Percentiles rank a stretch among this genome's conserved stretches.
Evolutionary conservation across 2,888 invertebrate genomes (phyloP).

Genomic region (Cyclophora punctaria): DNA sequence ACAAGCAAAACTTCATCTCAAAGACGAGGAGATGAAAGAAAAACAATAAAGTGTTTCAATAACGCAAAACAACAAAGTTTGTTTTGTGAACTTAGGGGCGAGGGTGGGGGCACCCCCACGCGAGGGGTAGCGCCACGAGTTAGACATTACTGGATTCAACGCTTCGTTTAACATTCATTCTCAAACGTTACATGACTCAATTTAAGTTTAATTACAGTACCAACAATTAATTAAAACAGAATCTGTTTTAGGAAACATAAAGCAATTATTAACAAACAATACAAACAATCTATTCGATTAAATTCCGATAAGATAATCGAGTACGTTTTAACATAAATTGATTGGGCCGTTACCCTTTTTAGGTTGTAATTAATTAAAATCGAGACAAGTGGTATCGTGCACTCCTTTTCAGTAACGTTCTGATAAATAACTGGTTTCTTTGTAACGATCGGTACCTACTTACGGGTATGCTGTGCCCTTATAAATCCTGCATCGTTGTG

Average conservation of each 20-base stretch:
- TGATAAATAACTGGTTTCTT: constrained; percentile 42
- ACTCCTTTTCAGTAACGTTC: constrained; percentile 27
- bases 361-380: constrained; percentile 41
- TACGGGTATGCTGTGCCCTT: constrained; percentile 41
- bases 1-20: constrained; percentile 36
- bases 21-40: constrained; percentile 59
- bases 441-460: constrained; percentile 23
- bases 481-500: constrained; percentile 50
- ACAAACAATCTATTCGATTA: constrained; percentile 24
- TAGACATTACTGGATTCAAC: constrained; percentile 29
- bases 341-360: constrained; percentile 35
- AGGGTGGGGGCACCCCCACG: constrained; percentile 20
- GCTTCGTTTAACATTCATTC: constrained; percentile 31
- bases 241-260: no score
- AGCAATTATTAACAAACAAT: no score
- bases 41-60: constrained; percentile 69
- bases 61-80: constrained; percentile 65
- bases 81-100: constrained; percentile 48
- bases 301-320: constrained; percentile 29
- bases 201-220: no score
- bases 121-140: constrained; percentile 10
- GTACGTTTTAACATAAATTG: constrained; percentile 40
- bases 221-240: no score
- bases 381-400: constrained; percentile 48
- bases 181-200: no score